These are phyloP conservation scores for Ips nitidus DNA, from an alignment of 1,140 invertebrate genomes.

Conservation along the genomic window DNA sequence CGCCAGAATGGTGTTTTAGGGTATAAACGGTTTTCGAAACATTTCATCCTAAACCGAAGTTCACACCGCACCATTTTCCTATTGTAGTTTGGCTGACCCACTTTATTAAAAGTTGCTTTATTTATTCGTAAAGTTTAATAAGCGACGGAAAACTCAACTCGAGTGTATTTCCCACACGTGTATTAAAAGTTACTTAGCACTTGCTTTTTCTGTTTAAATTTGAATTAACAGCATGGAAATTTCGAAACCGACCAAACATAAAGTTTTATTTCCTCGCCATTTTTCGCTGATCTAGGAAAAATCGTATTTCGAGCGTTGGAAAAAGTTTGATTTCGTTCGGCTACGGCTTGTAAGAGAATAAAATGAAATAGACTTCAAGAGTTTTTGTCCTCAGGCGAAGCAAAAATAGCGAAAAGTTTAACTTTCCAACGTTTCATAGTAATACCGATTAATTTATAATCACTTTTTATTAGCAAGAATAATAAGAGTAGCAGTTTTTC, in stretches of 20 bases:
- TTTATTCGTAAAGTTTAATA: slow-evolving; percentile 17
- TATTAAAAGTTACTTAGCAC: slow-evolving; percentile 13
- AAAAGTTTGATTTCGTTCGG: slow-evolving; percentile 3
- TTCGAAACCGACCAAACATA: background rate
- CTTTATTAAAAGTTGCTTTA: slow-evolving; percentile 10
- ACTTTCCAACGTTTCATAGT: too few relatives aligned
- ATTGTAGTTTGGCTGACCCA: slow-evolving; percentile 7
- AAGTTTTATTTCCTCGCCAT: slow-evolving; percentile 7
- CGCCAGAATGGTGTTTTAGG: background rate
- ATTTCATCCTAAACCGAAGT: slow-evolving; percentile 2
- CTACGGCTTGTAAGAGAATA: slow-evolving; percentile 3
- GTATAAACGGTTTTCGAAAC: background rate
- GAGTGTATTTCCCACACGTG: slow-evolving; percentile 9
- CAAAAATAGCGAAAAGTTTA: background rate
- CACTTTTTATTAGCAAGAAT: too few relatives aligned
- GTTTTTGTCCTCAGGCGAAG: too few relatives aligned
- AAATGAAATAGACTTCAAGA: background rate
- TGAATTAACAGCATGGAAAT: background rate
- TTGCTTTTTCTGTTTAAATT: slow-evolving; percentile 9
- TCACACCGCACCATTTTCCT: slow-evolving; percentile 6
- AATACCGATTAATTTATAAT: too few relatives aligned
- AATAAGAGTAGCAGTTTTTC: too few relatives aligned
- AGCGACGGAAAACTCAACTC: background rate
- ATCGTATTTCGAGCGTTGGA: background rate
- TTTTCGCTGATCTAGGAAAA: slow-evolving; percentile 7